These are phyloP conservation scores for Clupea harengus DNA, from an alignment of 2,113 vertebrate species.

Conservation along the genomic window DNA sequence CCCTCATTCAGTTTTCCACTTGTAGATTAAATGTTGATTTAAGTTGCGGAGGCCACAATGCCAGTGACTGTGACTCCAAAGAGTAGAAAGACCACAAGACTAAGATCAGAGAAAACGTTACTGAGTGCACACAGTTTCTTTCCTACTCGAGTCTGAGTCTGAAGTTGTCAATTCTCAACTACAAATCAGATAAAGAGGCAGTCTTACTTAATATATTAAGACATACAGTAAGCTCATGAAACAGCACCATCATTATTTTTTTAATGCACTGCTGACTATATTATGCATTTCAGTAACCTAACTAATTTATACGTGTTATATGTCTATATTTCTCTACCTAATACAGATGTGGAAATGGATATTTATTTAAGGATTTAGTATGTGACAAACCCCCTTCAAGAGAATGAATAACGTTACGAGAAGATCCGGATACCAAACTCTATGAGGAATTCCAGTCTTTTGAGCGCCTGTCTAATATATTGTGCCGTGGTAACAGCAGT, in stretches of 20 bases:
- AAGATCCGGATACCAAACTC: constrained; percentile 39
- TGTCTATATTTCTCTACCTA: neutral
- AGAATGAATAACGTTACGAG: constrained; percentile 3
- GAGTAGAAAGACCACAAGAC: neutral
- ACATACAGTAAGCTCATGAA: neutral
- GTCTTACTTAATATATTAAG: neutral
- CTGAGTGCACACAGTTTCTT: neutral
- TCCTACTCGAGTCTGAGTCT: neutral
- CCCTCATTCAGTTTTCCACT: constrained; percentile 28
- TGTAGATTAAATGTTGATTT: constrained; percentile 36
- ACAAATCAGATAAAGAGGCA: neutral
- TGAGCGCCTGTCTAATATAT: constrained; percentile 48
- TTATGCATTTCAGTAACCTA: neutral
- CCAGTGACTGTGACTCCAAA: constrained; percentile 2
- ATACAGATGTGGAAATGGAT: neutral
- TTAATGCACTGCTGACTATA: neutral
- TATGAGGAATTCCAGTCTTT: constrained; percentile 48
- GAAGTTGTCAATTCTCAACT: neutral
- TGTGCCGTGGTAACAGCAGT: constrained; percentile 36
- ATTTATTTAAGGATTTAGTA: neutral
- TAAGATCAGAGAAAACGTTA: neutral
- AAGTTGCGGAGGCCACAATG: neutral
- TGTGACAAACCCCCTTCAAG: neutral
- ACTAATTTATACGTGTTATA: neutral
- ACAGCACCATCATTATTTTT: neutral